A percentile compares a stretch with the other conserved stretches of the same genome.
These are phyloP conservation scores for Leguminivora glycinivorella DNA, from an alignment of 1,140 invertebrate species.

Conservation along the genomic window DNA sequence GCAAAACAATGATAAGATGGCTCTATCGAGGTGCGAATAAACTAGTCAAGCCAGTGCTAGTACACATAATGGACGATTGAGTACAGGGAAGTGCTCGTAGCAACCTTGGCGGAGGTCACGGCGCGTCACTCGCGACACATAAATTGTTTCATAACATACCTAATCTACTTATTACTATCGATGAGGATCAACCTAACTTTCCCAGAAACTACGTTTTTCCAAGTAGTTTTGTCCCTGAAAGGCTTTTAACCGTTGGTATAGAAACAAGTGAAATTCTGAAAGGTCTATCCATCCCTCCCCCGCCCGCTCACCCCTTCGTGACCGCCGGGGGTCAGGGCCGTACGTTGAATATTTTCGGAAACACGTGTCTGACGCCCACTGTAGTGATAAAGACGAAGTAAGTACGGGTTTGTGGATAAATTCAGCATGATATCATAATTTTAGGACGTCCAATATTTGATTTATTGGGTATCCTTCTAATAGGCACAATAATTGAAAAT, in stretches of 20 bases:
- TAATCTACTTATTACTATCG: constrained; percentile 5
- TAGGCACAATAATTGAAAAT: too few relatives aligned
- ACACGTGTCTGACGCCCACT: constrained; percentile 41
- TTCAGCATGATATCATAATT: neutral
- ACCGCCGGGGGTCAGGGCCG: constrained; percentile 68
- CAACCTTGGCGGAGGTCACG: constrained; percentile 74
- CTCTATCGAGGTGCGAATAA: neutral
- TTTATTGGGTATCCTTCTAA: neutral
- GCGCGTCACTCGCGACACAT: constrained; percentile 68
- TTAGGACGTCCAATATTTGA: neutral
- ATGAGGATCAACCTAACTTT: constrained; percentile 37
- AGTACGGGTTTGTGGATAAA: neutral
- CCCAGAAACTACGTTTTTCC: neutral
- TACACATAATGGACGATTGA: constrained; percentile 60
- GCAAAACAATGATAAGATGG: constrained; percentile 36
- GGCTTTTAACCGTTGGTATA: constrained; percentile 39
- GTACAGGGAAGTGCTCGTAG: constrained; percentile 69
- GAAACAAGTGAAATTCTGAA: constrained; percentile 43
- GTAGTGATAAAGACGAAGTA: neutral
- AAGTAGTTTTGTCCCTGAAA: constrained; percentile 31
- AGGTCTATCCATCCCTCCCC: constrained; percentile 38
- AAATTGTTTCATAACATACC: constrained; percentile 63
- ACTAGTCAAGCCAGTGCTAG: constrained; percentile 12
- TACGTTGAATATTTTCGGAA: constrained; percentile 42
- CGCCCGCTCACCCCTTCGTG: constrained; percentile 46